Evolutionary conservation across 2,797 vertebrate genomes (phyloP).

Genomic region (Argyrosomus regius): DNA sequence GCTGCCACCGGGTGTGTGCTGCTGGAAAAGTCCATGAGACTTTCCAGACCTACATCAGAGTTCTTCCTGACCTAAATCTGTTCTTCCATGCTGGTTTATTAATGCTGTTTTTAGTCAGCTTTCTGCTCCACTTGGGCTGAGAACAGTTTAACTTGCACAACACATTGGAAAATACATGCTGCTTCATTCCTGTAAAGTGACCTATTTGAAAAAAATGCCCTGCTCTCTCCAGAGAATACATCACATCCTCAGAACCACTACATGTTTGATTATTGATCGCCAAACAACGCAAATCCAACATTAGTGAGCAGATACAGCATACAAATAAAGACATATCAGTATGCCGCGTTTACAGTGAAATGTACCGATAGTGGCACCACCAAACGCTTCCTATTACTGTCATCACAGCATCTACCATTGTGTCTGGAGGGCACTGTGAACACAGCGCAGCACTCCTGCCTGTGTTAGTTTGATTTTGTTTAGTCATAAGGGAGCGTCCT

Average conservation of each 20-base stretch:
- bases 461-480: neutral
- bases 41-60: slow-evolving; percentile 39
- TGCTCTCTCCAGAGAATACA: neutral
- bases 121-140: slow-evolving; percentile 4
- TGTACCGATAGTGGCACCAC: neutral
- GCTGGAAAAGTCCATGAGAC: slow-evolving; percentile 23
- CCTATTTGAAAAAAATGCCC: neutral
- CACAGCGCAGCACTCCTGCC: too few relatives aligned
- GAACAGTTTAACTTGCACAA: slow-evolving; percentile 11
- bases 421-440: neutral
- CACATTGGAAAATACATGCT: neutral
- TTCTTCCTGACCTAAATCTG: slow-evolving; percentile 43
- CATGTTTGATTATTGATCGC: neutral
- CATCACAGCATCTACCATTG: neutral
- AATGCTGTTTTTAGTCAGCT: slow-evolving; percentile 16
- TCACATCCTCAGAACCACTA: neutral
- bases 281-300: neutral
- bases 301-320: neutral
- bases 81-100: slow-evolving; percentile 40
- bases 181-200: neutral
- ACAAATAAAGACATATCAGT: neutral
- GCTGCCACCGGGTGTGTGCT: slow-evolving; percentile 6
- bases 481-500: neutral
- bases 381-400: neutral
- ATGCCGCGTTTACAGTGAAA: neutral